Evolutionary conservation across 2,888 invertebrate species (phyloP).

Genomic region (Nymphalis c-album): DNA sequence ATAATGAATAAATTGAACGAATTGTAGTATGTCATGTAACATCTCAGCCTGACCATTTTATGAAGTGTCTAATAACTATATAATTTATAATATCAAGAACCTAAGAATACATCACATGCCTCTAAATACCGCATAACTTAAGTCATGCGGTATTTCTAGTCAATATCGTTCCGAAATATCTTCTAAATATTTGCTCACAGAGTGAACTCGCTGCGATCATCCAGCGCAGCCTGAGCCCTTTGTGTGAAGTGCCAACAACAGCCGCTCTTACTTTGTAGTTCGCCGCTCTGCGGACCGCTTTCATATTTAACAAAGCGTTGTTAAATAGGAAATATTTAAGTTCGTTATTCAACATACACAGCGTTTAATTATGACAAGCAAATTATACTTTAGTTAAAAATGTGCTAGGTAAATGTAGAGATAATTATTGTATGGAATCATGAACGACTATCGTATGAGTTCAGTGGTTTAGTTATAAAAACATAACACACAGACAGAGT

Average conservation of each 20-base stretch:
- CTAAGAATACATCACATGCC: too few species aligned
- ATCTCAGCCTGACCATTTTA: too few species aligned
- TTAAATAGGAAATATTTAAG: not conserved
- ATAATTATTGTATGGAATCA: too few species aligned
- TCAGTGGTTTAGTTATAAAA: too few species aligned
- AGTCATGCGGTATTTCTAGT: not conserved
- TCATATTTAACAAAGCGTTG: not conserved
- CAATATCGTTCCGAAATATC: not conserved
- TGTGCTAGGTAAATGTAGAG: too few species aligned
- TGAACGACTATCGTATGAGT: too few species aligned
- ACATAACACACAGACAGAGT: too few species aligned
- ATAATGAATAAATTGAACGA: too few species aligned
- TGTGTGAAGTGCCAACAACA: not conserved
- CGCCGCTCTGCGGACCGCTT: not conserved
- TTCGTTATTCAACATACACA: not conserved
- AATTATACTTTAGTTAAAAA: not conserved
- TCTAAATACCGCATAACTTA: too few species aligned
- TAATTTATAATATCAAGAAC: too few species aligned
- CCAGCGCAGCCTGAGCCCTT: conserved; percentile 2
- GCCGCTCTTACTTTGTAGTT: not conserved
- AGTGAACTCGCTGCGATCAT: not conserved
- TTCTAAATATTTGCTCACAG: not conserved
- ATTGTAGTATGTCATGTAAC: too few species aligned
- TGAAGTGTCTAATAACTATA: too few species aligned
- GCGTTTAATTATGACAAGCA: not conserved